phyloP scores from a whole-genome alignment of 2,113 vertebrate genomes.

The Atractosteus spatula region DNA sequence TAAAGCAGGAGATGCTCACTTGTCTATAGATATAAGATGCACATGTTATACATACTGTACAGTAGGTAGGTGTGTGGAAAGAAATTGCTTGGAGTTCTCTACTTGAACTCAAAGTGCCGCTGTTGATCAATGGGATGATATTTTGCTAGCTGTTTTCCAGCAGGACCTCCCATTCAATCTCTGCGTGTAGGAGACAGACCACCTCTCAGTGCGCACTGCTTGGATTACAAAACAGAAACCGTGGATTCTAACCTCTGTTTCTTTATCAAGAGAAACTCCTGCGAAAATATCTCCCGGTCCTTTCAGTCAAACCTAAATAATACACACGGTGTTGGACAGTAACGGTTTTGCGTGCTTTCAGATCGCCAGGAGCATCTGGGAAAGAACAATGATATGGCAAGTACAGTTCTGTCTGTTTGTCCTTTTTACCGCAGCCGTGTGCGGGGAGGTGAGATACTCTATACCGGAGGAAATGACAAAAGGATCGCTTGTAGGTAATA shows the following conservation, averaged over 20 bases:
- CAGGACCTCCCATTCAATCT: slow-evolving; percentile 29
- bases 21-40: too few relatives aligned
- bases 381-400: slow-evolving; percentile 33
- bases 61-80: too few relatives aligned
- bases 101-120: slow-evolving; percentile 40
- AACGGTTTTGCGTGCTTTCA: too few relatives aligned
- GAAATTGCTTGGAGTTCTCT: slow-evolving; percentile 26
- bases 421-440: slow-evolving; percentile 20
- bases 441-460: slow-evolving; percentile 44
- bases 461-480: slow-evolving; percentile 46
- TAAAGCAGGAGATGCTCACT: too few relatives aligned
- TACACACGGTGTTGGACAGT: too few relatives aligned
- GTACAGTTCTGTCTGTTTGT: slow-evolving; percentile 32
- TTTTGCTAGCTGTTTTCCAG: slow-evolving; percentile 7
- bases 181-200: slow-evolving; percentile 18
- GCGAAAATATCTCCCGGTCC: too few relatives aligned
- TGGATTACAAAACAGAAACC: slow-evolving; percentile 9
- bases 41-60: too few relatives aligned
- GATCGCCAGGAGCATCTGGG: neutral
- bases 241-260: neutral
- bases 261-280: neutral
- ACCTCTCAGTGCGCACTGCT: neutral
- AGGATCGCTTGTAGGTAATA: slow-evolving; percentile 40
- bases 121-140: slow-evolving; percentile 33
- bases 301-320: too few relatives aligned